Evolutionary conservation across 2,113 vertebrate species (phyloP).

Genomic region (Fregata magnificens): DNA sequence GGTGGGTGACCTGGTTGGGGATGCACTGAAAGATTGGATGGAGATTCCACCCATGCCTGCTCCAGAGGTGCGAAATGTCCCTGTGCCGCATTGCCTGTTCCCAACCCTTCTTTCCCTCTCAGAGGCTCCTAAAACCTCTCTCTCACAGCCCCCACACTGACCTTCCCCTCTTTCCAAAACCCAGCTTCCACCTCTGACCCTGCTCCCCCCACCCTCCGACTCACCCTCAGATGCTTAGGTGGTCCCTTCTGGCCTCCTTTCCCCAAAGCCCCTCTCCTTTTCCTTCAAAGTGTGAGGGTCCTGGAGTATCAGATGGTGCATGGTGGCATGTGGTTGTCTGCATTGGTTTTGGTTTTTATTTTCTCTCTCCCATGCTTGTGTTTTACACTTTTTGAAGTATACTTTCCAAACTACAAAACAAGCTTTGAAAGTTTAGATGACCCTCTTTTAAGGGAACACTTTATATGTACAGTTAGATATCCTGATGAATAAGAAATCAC

Average conservation of each 20-base stretch:
- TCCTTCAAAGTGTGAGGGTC: not conserved
- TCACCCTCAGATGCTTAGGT: not conserved
- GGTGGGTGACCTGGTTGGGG: not conserved
- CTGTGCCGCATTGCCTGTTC: not conserved
- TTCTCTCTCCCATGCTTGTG: not conserved
- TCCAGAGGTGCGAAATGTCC: rapidly evolving
- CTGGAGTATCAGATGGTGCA: not conserved
- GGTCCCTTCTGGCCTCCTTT: not conserved
- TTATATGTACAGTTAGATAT: not conserved
- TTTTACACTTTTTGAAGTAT: not conserved
- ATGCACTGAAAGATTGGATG: not conserved
- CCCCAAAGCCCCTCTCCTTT: not conserved
- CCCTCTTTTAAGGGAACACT: not conserved
- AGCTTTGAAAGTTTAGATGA: not conserved
- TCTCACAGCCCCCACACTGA: not conserved
- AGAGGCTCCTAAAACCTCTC: not conserved
- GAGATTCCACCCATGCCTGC: not conserved
- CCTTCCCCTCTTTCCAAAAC: not conserved
- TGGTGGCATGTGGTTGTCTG: not conserved
- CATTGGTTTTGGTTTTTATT: not conserved
- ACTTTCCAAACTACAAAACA: not conserved
- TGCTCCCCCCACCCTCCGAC: not conserved
- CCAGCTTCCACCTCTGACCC: not conserved
- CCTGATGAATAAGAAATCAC: not conserved
- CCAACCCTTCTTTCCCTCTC: not conserved